A percentile compares a stretch with the other conserved stretches of the same genome.
Conservation (phyloP, 2,113 vertebrate genomes). For the Bujurquina vittata region DNA sequence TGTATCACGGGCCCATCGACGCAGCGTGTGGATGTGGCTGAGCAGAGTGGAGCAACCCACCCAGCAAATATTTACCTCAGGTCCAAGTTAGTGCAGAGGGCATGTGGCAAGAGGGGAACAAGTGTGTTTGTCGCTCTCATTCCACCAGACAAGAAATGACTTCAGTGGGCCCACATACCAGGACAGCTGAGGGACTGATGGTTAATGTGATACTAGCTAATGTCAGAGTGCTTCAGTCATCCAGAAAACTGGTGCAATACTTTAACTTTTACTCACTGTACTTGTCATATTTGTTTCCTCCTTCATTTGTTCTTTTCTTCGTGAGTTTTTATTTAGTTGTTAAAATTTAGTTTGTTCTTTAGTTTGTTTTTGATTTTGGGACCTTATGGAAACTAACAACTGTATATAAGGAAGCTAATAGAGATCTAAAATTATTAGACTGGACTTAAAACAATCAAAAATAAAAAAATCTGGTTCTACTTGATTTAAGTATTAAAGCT, state of each 20-base stretch:
- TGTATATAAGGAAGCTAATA: not conserved
- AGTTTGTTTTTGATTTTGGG: not conserved
- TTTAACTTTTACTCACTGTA: not conserved
- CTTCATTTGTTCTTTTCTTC: not conserved
- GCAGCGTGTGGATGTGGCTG: not conserved
- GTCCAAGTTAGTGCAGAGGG: slow-evolving; percentile 47
- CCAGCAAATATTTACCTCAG: slow-evolving; percentile 75
- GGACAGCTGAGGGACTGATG: not conserved
- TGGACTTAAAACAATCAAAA: not conserved
- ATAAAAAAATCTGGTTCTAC: not conserved
- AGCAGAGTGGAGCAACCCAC: slow-evolving; percentile 10
- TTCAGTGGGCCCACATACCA: not conserved
- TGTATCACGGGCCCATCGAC: not conserved
- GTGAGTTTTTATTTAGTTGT: not conserved
- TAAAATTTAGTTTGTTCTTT: not conserved
- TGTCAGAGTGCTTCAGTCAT: not conserved
- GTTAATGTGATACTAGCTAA: slow-evolving; percentile 1
- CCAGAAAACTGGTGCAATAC: not conserved
- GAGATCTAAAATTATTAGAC: not conserved
- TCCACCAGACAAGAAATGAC: not conserved
- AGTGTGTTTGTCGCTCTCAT: slow-evolving; percentile 25
- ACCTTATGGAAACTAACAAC: not conserved
- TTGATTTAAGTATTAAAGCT: too few species aligned
- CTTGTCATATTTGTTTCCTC: not conserved
- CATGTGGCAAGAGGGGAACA: slow-evolving; percentile 22